These are phyloP conservation scores for Paramormyrops hopkinsi DNA, from an alignment of 2,797 vertebrate species.

Conservation along the genomic window DNA sequence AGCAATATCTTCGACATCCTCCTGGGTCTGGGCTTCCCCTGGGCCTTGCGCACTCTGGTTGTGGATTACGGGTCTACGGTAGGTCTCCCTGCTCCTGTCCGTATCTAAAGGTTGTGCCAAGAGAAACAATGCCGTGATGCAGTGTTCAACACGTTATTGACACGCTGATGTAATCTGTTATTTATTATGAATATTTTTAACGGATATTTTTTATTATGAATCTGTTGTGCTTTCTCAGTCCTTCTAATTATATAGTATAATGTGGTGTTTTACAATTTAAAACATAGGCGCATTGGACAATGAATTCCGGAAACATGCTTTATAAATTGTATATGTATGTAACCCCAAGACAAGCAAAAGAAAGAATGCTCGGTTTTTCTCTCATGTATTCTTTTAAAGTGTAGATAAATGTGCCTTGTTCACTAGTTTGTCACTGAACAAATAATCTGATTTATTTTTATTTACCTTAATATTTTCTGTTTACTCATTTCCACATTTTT, in stretches of 20 bases:
- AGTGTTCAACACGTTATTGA: neutral
- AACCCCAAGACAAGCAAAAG: neutral
- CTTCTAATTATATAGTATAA: neutral
- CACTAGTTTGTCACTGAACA: neutral
- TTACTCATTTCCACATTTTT: neutral
- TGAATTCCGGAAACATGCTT: neutral
- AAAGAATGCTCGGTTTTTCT: neutral
- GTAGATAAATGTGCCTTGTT: neutral
- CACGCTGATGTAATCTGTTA: neutral
- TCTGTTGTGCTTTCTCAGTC: neutral
- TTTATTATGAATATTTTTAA: neutral
- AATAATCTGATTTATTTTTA: neutral
- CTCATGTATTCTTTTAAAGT: neutral
- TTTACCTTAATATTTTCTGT: neutral
- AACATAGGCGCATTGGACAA: neutral
- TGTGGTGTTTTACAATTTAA: neutral
- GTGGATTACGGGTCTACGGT: constrained; percentile 65
- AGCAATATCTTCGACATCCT: constrained; percentile 77
- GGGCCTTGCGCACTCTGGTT: constrained; percentile 66
- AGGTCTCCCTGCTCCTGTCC: constrained; percentile 19
- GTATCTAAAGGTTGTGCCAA: neutral
- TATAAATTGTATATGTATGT: neutral
- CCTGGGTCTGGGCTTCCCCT: constrained; percentile 69
- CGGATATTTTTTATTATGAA: neutral
- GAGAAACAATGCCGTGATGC: neutral